Conservation (phyloP, 2,888 invertebrate genomes). For the Bombylius discolor region DNA sequence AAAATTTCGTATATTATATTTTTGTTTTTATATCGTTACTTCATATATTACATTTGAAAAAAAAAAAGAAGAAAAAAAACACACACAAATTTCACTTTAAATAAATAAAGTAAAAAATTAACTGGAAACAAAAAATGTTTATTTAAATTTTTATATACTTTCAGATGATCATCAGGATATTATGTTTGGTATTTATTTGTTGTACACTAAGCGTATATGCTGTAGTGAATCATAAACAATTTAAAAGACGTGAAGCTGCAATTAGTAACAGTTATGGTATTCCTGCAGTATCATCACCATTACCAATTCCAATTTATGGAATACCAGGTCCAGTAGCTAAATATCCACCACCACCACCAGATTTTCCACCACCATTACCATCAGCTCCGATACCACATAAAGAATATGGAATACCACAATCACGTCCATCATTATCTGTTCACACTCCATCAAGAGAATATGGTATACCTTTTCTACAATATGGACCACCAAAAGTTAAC, state of each 20-base stretch:
- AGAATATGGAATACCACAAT: slow-evolving; percentile 31
- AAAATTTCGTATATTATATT: too few relatives aligned
- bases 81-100: too few relatives aligned
- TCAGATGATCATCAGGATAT: slow-evolving; percentile 20
- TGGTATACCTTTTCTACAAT: slow-evolving; percentile 33
- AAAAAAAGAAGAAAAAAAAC: too few relatives aligned
- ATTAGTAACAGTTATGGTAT: slow-evolving; percentile 38
- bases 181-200: slow-evolving; percentile 15
- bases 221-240: slow-evolving; percentile 22
- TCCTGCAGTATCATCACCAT: slow-evolving; percentile 39
- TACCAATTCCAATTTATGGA: slow-evolving; percentile 46
- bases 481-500: slow-evolving; percentile 39
- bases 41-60: too few relatives aligned
- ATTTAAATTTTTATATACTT: slow-evolving; percentile 6
- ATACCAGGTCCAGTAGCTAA: slow-evolving; percentile 38
- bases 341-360: slow-evolving; percentile 39
- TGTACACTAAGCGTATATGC: slow-evolving; percentile 13
- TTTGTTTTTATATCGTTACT: too few relatives aligned
- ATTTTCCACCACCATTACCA: slow-evolving; percentile 31
- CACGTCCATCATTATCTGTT: slow-evolving; percentile 23
- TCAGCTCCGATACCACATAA: slow-evolving; percentile 39
- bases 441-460: slow-evolving; percentile 22
- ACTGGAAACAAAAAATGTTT: not conserved
- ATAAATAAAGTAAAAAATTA: not conserved
- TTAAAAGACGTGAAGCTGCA: slow-evolving; percentile 22